phyloP scores from a whole-genome alignment of 2,888 invertebrate species.

The Pilophorus perplexus region DNA sequence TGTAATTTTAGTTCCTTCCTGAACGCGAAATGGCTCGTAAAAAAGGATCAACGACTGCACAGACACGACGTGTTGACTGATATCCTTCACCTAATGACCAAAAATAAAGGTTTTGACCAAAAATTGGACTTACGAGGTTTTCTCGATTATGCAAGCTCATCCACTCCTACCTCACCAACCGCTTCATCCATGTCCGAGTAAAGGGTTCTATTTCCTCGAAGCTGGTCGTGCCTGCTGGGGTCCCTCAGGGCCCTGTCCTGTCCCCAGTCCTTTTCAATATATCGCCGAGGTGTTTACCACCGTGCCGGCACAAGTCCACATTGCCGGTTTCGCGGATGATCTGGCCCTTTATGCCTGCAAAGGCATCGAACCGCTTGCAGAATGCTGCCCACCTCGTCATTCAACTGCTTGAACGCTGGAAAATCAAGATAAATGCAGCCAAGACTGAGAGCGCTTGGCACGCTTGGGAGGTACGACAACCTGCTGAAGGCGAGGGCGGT shows the following conservation, averaged over 20 bases:
- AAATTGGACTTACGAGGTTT: too few species aligned
- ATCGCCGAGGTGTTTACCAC: background rate
- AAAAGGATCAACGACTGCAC: too few species aligned
- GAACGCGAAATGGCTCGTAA: too few species aligned
- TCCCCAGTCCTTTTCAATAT: too few species aligned
- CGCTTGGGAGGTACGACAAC: background rate
- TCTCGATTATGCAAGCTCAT: too few species aligned
- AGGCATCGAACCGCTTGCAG: background rate
- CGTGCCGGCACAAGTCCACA: background rate
- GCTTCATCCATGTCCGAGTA: background rate
- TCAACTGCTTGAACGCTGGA: background rate
- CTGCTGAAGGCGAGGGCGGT: background rate
- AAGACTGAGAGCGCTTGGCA: background rate
- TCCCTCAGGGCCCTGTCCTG: background rate
- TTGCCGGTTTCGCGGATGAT: background rate
- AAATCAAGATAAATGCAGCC: background rate
- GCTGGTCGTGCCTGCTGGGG: background rate
- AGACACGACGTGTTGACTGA: too few species aligned
- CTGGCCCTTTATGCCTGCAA: background rate
- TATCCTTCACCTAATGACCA: background rate
- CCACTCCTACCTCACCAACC: too few species aligned
- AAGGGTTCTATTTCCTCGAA: background rate
- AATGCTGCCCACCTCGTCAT: background rate
- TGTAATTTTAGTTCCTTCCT: too few species aligned
- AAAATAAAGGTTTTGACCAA: too few species aligned